Percentiles rank a stretch among this genome's conserved stretches.
Conservation (phyloP, 2,113 vertebrate genomes). For the Macquaria ambigua region DNA sequence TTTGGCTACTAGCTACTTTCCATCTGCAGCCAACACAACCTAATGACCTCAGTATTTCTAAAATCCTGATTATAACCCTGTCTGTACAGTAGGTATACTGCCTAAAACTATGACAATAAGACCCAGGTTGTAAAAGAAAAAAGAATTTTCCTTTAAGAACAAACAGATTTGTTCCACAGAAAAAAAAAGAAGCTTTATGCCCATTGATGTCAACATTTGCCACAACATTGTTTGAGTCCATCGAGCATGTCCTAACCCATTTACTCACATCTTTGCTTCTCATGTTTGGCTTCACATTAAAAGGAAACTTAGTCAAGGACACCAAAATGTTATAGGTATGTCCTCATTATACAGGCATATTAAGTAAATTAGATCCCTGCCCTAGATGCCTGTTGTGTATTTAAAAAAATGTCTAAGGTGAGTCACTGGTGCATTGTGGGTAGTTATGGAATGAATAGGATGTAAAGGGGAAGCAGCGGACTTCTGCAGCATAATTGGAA, state of each 20-base stretch:
- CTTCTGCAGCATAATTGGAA: conserved; percentile 27
- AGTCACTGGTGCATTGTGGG: conserved; percentile 51
- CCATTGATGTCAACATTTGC: conserved; percentile 36
- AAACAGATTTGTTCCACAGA: conserved; percentile 34
- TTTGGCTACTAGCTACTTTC: conserved; percentile 3
- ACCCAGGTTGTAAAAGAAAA: neutral
- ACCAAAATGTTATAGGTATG: conserved; percentile 44
- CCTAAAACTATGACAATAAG: neutral
- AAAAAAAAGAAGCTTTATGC: conserved; percentile 24
- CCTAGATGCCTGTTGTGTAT: conserved; percentile 26
- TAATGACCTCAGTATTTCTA: neutral
- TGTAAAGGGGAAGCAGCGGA: conserved; percentile 10
- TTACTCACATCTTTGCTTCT: conserved; percentile 58
- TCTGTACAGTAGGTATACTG: neutral
- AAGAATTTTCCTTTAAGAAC: neutral
- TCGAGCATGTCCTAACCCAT: conserved; percentile 27
- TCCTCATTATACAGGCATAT: conserved; percentile 22
- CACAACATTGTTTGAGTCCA: conserved; percentile 38
- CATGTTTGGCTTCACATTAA: conserved; percentile 61
- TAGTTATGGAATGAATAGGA: conserved; percentile 41
- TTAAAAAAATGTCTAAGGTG: conserved; percentile 30
- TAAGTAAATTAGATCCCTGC: conserved; percentile 23
- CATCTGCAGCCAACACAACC: conserved; percentile 4
- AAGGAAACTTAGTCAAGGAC: conserved; percentile 54
- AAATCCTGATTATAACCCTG: neutral